Evolutionary conservation across 2,113 vertebrate species (phyloP).

Genomic region (Chloropsis cyanopogon): DNA sequence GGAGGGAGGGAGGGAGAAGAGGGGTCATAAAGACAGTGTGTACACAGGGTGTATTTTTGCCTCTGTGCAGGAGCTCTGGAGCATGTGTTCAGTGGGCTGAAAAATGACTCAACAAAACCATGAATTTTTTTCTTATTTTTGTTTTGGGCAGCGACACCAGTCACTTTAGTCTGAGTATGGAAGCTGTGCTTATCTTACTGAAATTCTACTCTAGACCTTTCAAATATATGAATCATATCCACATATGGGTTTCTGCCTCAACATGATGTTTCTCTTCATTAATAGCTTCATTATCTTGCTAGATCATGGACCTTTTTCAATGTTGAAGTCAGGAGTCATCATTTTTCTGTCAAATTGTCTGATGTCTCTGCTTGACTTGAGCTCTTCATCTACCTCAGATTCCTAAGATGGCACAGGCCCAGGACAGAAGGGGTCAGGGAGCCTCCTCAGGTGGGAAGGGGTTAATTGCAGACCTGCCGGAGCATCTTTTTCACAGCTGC

Average conservation of each 20-base stretch:
- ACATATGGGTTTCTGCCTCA: background rate
- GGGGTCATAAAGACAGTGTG: background rate
- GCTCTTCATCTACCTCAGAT: background rate
- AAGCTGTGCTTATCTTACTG: conserved; percentile 26
- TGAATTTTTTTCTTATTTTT: background rate
- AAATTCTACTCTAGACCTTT: conserved; percentile 33
- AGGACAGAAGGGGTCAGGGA: background rate
- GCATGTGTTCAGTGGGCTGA: conserved; percentile 62
- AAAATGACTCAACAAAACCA: conserved; percentile 38
- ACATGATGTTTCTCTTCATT: background rate
- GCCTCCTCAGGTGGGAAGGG: background rate
- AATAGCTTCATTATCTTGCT: background rate
- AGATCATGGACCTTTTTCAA: background rate
- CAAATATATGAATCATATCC: conserved; percentile 37
- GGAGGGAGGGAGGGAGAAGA: background rate
- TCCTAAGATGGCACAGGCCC: background rate
- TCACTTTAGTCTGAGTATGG: background rate
- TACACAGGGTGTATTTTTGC: background rate
- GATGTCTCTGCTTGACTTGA: background rate
- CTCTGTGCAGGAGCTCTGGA: background rate
- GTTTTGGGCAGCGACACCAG: background rate
- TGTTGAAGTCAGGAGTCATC: background rate
- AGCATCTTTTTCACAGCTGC: background rate
- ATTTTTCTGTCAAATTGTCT: background rate
- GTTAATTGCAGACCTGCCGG: background rate